These are phyloP conservation scores for Sebastolobus alascanus DNA, from an alignment of 2,797 vertebrate species.

Conservation along the genomic window DNA sequence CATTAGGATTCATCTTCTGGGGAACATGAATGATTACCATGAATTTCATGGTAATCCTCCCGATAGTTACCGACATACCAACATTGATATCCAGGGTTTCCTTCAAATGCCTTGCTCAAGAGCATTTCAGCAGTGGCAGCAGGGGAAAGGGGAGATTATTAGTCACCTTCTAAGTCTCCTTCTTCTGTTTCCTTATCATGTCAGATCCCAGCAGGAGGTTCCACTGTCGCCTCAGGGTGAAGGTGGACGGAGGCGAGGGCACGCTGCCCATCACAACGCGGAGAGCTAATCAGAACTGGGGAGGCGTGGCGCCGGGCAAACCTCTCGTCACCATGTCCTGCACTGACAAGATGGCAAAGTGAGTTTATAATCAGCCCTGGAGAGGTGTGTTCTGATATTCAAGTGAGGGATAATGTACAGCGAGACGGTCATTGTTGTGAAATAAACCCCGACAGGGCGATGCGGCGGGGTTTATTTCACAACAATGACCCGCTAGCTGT, in stretches of 20 bases:
- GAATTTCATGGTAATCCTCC: too few species aligned
- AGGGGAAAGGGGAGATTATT: neutral
- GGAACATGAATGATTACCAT: neutral
- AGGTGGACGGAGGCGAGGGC: conserved; percentile 93
- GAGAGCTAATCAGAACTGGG: conserved; percentile 81
- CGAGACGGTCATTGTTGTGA: too few species aligned
- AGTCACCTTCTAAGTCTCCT: neutral
- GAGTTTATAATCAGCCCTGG: conserved; percentile 35
- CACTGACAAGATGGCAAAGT: conserved; percentile 96
- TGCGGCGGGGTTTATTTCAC: too few species aligned
- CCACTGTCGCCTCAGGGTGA: conserved; percentile 89
- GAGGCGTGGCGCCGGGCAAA: conserved; percentile 78
- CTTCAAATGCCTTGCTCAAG: neutral
- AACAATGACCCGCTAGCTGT: too few species aligned
- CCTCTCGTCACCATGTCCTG: conserved; percentile 92
- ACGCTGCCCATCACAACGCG: conserved; percentile 87
- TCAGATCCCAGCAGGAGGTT: conserved; percentile 89
- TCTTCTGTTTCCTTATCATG: neutral
- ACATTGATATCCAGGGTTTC: neutral
- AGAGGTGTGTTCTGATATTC: neutral
- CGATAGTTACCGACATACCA: neutral
- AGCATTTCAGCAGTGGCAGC: neutral
- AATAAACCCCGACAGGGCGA: too few species aligned
- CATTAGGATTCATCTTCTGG: neutral
- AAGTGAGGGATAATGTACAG: too few species aligned